These are phyloP conservation scores for Pseudochirops corinnae DNA, from an alignment of 2,797 vertebrate species.

Conservation along the genomic window DNA sequence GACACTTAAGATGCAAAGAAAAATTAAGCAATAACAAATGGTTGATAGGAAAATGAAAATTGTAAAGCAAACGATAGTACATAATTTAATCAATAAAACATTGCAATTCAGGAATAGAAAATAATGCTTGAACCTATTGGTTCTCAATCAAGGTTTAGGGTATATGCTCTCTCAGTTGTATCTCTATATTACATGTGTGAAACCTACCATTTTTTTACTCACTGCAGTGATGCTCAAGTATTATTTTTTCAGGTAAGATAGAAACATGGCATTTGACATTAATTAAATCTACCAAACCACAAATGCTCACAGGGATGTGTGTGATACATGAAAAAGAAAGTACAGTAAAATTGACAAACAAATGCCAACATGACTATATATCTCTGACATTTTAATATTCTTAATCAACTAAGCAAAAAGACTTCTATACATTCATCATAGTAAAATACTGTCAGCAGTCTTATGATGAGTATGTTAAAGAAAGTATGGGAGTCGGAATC, in stretches of 20 bases:
- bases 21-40: background rate
- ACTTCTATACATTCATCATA: background rate
- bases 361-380: background rate
- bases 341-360: background rate
- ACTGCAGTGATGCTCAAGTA: background rate
- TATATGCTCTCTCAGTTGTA: background rate
- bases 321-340: background rate
- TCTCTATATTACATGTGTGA: background rate
- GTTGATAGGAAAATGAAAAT: background rate
- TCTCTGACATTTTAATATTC: background rate
- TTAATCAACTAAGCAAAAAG: background rate
- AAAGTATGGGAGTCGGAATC: background rate
- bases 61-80: background rate
- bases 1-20: too few species aligned
- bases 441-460: constrained; percentile 7
- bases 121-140: background rate
- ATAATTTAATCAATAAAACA: background rate
- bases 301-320: background rate
- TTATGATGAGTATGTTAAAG: background rate
- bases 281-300: background rate
- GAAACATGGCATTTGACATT: background rate
- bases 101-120: background rate
- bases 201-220: background rate
- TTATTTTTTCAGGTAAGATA: constrained; percentile 18
- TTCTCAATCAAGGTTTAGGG: background rate